Evolutionary conservation across 2,113 vertebrate species (phyloP).

Genomic region (Mastomys coucha): DNA sequence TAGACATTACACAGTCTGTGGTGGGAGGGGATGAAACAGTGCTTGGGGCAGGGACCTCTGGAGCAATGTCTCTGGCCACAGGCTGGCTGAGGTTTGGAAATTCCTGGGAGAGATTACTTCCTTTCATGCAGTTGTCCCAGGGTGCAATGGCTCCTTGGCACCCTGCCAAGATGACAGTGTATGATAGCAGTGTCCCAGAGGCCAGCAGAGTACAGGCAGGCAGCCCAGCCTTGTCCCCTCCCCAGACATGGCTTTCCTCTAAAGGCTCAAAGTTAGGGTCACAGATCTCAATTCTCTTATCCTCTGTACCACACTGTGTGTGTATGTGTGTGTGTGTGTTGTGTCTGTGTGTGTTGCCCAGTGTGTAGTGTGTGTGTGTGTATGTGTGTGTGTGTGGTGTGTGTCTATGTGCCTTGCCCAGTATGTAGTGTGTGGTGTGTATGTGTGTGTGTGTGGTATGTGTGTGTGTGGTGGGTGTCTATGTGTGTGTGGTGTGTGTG

Average conservation of each 20-base stretch:
- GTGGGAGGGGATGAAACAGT: rapidly evolving
- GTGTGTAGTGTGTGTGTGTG: not conserved
- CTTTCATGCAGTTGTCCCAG: rapidly evolving
- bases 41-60: not conserved
- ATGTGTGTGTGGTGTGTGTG: too few species aligned
- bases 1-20: rapidly evolving
- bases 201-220: rapidly evolving
- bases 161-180: rapidly evolving
- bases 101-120: not conserved
- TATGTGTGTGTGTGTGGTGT: not conserved
- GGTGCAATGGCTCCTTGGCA: rapidly evolving
- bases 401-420: not conserved
- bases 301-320: not conserved
- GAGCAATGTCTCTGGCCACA: rapidly evolving
- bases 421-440: not conserved
- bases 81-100: rapidly evolving
- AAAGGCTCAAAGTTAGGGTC: not conserved
- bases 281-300: not conserved
- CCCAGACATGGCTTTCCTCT: not conserved
- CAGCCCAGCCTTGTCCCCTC: not conserved
- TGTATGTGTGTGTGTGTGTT: too few species aligned
- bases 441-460: too few species aligned
- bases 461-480: too few species aligned
- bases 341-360: not conserved
- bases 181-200: rapidly evolving